phyloP scores from a whole-genome alignment of 2,888 invertebrate species.

The Drosophila antonietae region DNA sequence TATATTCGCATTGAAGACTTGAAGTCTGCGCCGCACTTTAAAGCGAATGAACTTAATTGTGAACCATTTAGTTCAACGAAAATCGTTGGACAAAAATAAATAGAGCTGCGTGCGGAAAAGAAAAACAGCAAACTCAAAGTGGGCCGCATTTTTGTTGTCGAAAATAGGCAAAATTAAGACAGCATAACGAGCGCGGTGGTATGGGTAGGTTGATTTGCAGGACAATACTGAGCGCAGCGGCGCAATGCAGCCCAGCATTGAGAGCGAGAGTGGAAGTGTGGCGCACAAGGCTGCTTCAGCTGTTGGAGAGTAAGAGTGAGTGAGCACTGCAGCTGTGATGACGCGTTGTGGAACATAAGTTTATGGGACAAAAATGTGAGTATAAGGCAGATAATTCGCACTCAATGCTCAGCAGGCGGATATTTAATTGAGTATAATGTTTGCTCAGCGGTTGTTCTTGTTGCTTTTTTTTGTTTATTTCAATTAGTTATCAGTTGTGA shows the following conservation, averaged over 20 bases:
- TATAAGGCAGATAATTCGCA: constrained; percentile 7
- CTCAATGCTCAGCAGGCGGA: constrained; percentile 27
- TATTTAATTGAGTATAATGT: constrained; percentile 71
- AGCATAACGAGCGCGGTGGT: neutral
- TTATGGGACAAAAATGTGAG: constrained; percentile 43
- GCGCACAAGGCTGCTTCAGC: constrained; percentile 6
- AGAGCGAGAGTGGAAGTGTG: constrained; percentile 5
- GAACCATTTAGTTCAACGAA: constrained; percentile 22
- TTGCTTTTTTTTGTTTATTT: constrained; percentile 1
- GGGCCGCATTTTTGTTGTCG: constrained; percentile 44
- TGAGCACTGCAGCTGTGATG: constrained; percentile 29
- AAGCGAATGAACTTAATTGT: constrained; percentile 18
- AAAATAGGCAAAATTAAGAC: constrained; percentile 38
- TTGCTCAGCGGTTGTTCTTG: constrained; percentile 25
- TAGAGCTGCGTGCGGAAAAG: constrained; percentile 39
- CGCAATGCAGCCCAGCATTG: constrained; percentile 28
- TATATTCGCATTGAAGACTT: neutral
- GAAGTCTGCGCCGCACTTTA: constrained; percentile 1
- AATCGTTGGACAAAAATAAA: constrained; percentile 59
- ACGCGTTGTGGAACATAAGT: constrained; percentile 39
- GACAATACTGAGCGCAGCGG: constrained; percentile 38
- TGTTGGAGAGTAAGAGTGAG: constrained; percentile 18
- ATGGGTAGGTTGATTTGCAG: constrained; percentile 8
- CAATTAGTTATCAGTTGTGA: neutral
- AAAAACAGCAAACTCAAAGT: constrained; percentile 39